Percentiles rank a stretch among this genome's conserved stretches.
Evolutionary conservation across 1,140 invertebrate genomes (phyloP).

Genomic region (Scaptomyza montana): DNA sequence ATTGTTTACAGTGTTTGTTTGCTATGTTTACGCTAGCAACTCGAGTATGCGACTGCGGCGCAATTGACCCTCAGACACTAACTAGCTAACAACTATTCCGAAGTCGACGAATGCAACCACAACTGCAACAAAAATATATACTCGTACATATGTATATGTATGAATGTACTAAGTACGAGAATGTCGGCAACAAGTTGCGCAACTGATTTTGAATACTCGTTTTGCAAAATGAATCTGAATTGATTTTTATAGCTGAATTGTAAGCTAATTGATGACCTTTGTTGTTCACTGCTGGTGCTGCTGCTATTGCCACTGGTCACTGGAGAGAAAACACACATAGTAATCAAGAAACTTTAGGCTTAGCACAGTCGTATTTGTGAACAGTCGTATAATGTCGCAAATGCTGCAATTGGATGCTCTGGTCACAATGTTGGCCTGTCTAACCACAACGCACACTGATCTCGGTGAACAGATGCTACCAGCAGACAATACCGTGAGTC

Average conservation of each 20-base stretch:
- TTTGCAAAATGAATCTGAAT: slow-evolving; percentile 20
- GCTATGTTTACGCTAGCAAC: slow-evolving; percentile 19
- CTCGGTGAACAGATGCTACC: slow-evolving; percentile 33
- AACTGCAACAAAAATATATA: slow-evolving; percentile 1
- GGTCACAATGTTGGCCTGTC: slow-evolving; percentile 72
- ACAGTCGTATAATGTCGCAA: slow-evolving; percentile 46
- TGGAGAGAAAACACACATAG: not conserved
- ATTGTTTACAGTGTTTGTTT: not conserved
- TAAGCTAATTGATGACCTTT: slow-evolving; percentile 32
- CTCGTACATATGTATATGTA: not conserved
- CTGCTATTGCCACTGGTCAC: not conserved
- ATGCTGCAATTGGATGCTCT: slow-evolving; percentile 64
- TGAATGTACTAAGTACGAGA: not conserved
- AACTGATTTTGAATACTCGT: slow-evolving; percentile 41
- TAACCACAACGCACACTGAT: slow-evolving; percentile 61
- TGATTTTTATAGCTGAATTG: not conserved
- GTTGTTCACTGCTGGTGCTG: not conserved
- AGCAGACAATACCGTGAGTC: slow-evolving; percentile 47
- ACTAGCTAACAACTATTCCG: not conserved
- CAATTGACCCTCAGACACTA: slow-evolving; percentile 16
- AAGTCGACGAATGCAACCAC: slow-evolving; percentile 6
- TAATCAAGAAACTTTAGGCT: not conserved
- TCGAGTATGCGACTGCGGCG: slow-evolving; percentile 39
- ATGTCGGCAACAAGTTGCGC: slow-evolving; percentile 4
- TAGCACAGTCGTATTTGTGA: slow-evolving; percentile 32